Evolutionary conservation across 2,888 invertebrate genomes (phyloP).

Genomic region (Zhuqinia jingwanae): DNA sequence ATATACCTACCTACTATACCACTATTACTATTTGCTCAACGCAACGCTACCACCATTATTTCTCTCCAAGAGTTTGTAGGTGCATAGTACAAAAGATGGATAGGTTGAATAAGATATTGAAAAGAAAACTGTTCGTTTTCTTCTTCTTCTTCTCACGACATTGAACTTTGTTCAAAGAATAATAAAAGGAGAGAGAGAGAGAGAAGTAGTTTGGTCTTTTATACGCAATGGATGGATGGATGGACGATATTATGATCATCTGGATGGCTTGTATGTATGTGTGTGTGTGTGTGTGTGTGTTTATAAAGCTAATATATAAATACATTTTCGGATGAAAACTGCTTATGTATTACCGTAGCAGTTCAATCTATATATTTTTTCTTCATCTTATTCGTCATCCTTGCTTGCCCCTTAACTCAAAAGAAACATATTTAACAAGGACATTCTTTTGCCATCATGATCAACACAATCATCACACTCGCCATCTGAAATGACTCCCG

Average conservation of each 20-base stretch:
- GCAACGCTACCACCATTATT: too few species aligned
- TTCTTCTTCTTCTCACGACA: constrained; percentile 55
- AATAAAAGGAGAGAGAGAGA: constrained; percentile 5
- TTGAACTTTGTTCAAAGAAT: constrained; percentile 55
- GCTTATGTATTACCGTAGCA: constrained; percentile 2
- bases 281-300: neutral
- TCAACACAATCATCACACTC: constrained; percentile 4
- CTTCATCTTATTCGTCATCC: neutral
- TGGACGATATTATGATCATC: constrained; percentile 27
- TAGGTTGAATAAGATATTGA: constrained; percentile 40
- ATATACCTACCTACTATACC: neutral
- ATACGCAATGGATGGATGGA: constrained; percentile 9
- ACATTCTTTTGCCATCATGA: constrained; percentile 52
- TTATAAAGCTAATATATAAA: neutral
- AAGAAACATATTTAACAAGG: constrained; percentile 50
- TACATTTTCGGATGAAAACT: constrained; percentile 1
- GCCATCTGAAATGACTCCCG: too few species aligned
- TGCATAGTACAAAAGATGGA: neutral
- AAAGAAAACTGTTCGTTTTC: constrained; percentile 49
- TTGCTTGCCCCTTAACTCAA: neutral
- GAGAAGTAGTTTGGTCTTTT: neutral
- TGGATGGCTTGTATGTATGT: constrained; percentile 20
- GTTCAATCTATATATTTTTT: constrained; percentile 40
- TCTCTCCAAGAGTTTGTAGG: neutral
- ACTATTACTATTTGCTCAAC: neutral